Evolutionary conservation across 2,888 invertebrate species (phyloP), one percentile per base, ranked within the genome.

Genomic region (Shargacucullia verbasci): DNA sequence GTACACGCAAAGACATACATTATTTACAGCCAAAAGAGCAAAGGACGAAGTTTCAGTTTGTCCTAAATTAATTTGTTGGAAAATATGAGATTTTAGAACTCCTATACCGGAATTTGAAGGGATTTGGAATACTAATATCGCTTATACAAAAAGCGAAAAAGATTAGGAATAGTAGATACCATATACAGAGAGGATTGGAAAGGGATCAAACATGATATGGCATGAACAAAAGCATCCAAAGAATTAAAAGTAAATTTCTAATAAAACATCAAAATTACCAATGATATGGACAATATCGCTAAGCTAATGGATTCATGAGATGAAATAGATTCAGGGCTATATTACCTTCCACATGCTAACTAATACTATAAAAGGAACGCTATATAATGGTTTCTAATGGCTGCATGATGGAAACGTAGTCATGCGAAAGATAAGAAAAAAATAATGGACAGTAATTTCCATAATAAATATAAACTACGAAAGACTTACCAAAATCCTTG

Each of bases 291-390:
- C 58, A 78, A 70, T 68, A 73, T 59, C 34, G 70, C 77, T 79
- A 86, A 83, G 82, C 84, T 83, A 82, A 80, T 83, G 82, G 63
- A 58, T 68, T 70, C 58, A 84, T 83, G 85, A 82, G 64, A 83
- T 86, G 84, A 80, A 73, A 57, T 60, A 69, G 46, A 57, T 58
- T 61, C 70, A 82, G 79, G 80, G 79, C 80, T 83, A 84, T 79
- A 80, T 69, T 69, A 83, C 81, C 81, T 78, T 67, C 61, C 69
- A 73, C 86, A 88, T 88, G 87, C 88, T 81, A 77, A 70, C 67
- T 74, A 67, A 56, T 46, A 73, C 57, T 73, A 75, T 69, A 58
- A 68, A 76, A 71, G 56, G 59, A 66, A 78, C 65, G 59, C 70
- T 76, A 78, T 70, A 67, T 48, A 62, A 72, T 72, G 63, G 46